Evolutionary conservation across 2,797 vertebrate species (phyloP).

Genomic region (Anabas testudineus): DNA sequence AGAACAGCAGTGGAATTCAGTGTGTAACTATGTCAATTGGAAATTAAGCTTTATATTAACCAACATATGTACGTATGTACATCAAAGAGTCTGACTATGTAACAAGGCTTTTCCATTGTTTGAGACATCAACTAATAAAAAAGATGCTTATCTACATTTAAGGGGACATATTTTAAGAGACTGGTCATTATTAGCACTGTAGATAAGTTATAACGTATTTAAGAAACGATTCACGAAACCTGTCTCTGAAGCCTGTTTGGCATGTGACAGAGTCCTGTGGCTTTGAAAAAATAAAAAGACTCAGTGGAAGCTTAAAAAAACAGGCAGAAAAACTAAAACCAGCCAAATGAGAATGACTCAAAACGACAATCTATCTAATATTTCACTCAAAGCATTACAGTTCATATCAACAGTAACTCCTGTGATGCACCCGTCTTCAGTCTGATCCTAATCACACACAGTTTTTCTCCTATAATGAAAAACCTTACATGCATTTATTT

Average conservation of each 20-base stretch:
- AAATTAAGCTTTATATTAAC: background rate
- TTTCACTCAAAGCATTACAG: background rate
- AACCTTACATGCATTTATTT: background rate
- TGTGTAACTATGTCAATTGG: background rate
- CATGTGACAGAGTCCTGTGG: background rate
- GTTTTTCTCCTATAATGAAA: too few species aligned
- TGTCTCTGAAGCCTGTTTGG: background rate
- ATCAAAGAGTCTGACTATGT: too few species aligned
- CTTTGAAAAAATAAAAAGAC: background rate
- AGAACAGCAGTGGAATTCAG: constrained; percentile 3
- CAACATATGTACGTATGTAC: too few species aligned
- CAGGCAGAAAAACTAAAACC: background rate
- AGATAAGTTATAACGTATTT: background rate
- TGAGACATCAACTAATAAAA: background rate
- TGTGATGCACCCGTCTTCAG: background rate
- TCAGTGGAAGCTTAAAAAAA: background rate
- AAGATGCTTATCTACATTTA: too few species aligned
- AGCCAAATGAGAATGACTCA: background rate
- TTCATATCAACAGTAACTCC: background rate
- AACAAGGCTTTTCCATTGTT: background rate
- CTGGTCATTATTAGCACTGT: background rate
- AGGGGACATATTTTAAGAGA: background rate
- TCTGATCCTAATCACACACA: too few species aligned
- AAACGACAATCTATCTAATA: background rate
- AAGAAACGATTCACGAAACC: background rate